These are phyloP conservation scores for Nasonovia ribisnigri DNA, from an alignment of 2,888 invertebrate species.

Conservation along the genomic window DNA sequence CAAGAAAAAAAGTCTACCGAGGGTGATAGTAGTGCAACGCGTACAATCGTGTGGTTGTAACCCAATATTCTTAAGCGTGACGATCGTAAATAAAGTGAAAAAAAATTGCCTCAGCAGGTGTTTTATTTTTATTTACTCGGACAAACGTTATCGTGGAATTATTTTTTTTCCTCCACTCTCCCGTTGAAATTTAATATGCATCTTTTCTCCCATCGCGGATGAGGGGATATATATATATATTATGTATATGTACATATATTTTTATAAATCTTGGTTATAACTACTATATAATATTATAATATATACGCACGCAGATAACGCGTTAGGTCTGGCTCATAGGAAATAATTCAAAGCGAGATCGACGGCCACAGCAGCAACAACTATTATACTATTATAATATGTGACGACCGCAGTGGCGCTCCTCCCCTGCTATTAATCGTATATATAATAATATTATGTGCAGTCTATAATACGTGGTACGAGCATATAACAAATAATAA, in stretches of 20 bases:
- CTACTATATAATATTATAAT: background rate
- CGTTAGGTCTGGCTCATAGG: background rate
- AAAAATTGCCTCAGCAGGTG: constrained; percentile 58
- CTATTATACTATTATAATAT: constrained; percentile 2
- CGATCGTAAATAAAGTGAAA: constrained; percentile 30
- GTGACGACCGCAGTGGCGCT: background rate
- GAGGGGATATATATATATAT: background rate
- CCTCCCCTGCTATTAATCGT: background rate
- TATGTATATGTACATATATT: too few relatives aligned
- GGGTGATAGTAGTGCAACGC: background rate
- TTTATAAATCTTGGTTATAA: background rate
- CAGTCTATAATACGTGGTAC: background rate
- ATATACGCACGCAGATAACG: background rate
- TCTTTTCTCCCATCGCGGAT: background rate
- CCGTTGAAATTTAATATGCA: constrained; percentile 52
- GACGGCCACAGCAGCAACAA: background rate
- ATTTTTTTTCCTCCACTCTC: constrained; percentile 22
- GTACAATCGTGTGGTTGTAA: constrained; percentile 28
- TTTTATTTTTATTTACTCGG: constrained; percentile 49
- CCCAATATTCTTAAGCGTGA: constrained; percentile 28
- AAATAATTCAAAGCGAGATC: constrained; percentile 4
- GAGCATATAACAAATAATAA: background rate
- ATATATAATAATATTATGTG: background rate
- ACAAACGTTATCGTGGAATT: constrained; percentile 34
- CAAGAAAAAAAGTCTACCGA: background rate